These are phyloP conservation scores for Craniophora ligustri DNA, from an alignment of 2,888 invertebrate genomes.

Conservation along the genomic window DNA sequence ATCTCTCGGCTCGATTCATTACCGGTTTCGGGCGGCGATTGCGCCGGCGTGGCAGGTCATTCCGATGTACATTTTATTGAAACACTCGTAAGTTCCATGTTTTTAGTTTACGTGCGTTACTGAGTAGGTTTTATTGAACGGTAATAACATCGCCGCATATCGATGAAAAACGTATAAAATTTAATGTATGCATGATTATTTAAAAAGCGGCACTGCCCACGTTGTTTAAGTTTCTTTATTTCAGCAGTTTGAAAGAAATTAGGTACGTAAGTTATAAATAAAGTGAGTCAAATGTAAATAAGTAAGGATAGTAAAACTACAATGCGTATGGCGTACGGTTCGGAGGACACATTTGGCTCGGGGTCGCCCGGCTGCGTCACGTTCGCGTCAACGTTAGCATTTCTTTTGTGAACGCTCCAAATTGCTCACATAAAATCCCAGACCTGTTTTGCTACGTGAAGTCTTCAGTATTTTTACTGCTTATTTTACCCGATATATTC, in stretches of 20 bases:
- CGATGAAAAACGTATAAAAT: conserved; percentile 34
- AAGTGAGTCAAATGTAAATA: conserved; percentile 49
- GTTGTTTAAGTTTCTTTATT: not conserved
- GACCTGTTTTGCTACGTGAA: conserved; percentile 85
- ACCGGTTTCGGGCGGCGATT: conserved; percentile 61
- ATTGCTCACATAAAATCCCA: conserved; percentile 86
- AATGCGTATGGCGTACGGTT: conserved; percentile 44
- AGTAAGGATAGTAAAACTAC: conserved; percentile 53
- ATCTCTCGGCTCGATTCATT: conserved; percentile 63
- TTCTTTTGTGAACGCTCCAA: conserved; percentile 87
- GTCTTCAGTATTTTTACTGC: conserved; percentile 82
- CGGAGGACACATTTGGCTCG: conserved; percentile 53
- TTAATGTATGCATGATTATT: conserved; percentile 25
- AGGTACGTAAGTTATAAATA: conserved; percentile 7
- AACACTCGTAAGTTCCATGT: conserved; percentile 66
- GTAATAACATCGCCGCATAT: conserved; percentile 43
- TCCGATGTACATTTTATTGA: conserved; percentile 70
- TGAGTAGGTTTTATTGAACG: conserved; percentile 48
- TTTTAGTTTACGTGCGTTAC: conserved; percentile 54
- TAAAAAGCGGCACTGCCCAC: conserved; percentile 13
- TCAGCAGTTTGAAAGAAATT: not conserved
- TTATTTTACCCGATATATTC: conserved; percentile 81
- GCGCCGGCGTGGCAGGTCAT: conserved; percentile 57
- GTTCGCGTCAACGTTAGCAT: conserved; percentile 80
- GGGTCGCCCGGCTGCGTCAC: conserved; percentile 69